These are phyloP conservation scores for Apis cerana DNA, from an alignment of 1,140 invertebrate species.

Conservation along the genomic window DNA sequence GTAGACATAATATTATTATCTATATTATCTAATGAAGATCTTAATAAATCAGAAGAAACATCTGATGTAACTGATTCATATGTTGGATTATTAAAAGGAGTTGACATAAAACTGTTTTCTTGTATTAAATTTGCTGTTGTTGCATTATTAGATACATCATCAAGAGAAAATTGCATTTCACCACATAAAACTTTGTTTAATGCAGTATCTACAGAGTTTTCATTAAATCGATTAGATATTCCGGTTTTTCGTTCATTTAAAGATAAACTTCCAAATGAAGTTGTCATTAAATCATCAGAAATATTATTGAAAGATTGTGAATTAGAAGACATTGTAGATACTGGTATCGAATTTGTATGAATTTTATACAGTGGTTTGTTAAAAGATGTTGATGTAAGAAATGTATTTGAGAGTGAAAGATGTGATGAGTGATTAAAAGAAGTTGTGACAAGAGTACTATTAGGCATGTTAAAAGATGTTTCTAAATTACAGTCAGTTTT, in stretches of 20 bases:
- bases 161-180: constrained; percentile 55
- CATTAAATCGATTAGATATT: constrained; percentile 20
- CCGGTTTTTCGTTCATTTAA: constrained; percentile 38
- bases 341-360: constrained; percentile 35
- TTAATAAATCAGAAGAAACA: constrained; percentile 51
- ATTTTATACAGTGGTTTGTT: constrained; percentile 56
- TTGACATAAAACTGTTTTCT: constrained; percentile 64
- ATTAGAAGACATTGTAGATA: constrained; percentile 13
- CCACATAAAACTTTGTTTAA: constrained; percentile 37
- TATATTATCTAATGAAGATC: constrained; percentile 57
- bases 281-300: constrained; percentile 68
- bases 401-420: constrained; percentile 46
- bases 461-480: constrained; percentile 69
- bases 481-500: constrained; percentile 68
- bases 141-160: background rate
- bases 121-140: constrained; percentile 33
- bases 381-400: constrained; percentile 61
- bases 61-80: constrained; percentile 59
- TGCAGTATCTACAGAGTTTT: constrained; percentile 25
- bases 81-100: constrained; percentile 60
- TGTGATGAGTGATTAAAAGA: constrained; percentile 58
- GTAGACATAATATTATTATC: constrained; percentile 73
- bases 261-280: constrained; percentile 67
- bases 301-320: constrained; percentile 58
- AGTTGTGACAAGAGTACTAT: constrained; percentile 38